These are phyloP conservation scores for Porites lutea DNA, from an alignment of 64 coral and sea anemone species.

Conservation along the genomic window DNA sequence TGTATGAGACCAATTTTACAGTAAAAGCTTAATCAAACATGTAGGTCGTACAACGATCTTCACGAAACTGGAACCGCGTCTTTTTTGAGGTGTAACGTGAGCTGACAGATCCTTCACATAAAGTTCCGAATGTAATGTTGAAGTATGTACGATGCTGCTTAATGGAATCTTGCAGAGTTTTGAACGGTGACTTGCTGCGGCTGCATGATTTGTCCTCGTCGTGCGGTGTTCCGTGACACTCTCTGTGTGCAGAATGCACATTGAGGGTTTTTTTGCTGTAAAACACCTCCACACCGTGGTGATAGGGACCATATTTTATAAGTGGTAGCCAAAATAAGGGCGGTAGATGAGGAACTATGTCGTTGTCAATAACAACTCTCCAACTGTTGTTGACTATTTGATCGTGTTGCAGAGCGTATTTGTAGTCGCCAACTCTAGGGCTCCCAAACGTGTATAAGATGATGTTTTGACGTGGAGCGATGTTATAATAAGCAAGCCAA, in stretches of 20 bases:
- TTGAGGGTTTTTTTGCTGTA: constrained; percentile 9
- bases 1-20: too few species aligned
- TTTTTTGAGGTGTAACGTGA: background rate
- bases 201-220: constrained; percentile 72
- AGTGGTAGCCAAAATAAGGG: background rate
- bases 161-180: background rate
- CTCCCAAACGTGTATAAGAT: constrained; percentile 78
- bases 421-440: constrained; percentile 75
- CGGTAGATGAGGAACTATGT: constrained; percentile 66
- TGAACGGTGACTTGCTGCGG: background rate
- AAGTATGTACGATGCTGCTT: constrained; percentile 54
- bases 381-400: constrained; percentile 61
- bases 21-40: too few species aligned
- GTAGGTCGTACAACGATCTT: background rate
- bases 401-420: constrained; percentile 71
- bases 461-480: constrained; percentile 35
- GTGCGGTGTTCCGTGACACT: constrained; percentile 63
- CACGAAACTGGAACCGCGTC: background rate
- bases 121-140: constrained; percentile 7
- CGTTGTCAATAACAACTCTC: constrained; percentile 67
- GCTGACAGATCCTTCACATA: background rate
- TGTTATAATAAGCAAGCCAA: constrained; percentile 42
- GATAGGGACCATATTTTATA: constrained; percentile 32
- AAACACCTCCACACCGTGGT: constrained; percentile 68
- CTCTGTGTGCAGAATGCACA: constrained; percentile 49